These are phyloP conservation scores for Drosophila tanythrix DNA, from an alignment of 2,888 invertebrate genomes.

Conservation along the genomic window DNA sequence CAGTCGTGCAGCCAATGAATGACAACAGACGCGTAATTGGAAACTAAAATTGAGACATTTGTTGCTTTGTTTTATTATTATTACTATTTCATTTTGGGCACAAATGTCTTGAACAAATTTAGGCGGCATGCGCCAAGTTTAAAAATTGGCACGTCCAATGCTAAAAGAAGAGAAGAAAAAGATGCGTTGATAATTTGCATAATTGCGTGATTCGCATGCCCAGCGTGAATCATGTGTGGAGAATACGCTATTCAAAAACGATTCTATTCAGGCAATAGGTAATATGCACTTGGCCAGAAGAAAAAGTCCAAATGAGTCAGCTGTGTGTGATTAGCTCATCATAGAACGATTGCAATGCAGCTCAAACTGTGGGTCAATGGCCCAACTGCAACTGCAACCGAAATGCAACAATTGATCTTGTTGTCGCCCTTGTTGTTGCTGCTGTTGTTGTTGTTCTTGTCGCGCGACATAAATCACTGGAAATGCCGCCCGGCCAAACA, in stretches of 20 bases:
- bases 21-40: slow-evolving; percentile 53
- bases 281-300: slow-evolving; percentile 17
- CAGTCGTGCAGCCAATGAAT: slow-evolving; percentile 45
- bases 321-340: slow-evolving; percentile 51
- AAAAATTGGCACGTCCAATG: slow-evolving; percentile 59
- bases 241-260: slow-evolving; percentile 12
- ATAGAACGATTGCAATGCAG: slow-evolving; percentile 8
- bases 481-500: slow-evolving; percentile 29
- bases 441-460: slow-evolving; percentile 4
- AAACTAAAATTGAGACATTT: slow-evolving; percentile 54
- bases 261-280: slow-evolving; percentile 2
- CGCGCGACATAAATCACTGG: slow-evolving; percentile 46
- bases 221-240: slow-evolving; percentile 54
- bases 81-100: neutral
- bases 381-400: slow-evolving; percentile 46
- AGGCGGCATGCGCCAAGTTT: slow-evolving; percentile 44
- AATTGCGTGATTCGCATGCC: slow-evolving; percentile 76
- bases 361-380: slow-evolving; percentile 47
- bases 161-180: slow-evolving; percentile 30
- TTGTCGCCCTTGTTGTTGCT: slow-evolving; percentile 10
- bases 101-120: slow-evolving; percentile 21
- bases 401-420: slow-evolving; percentile 51
- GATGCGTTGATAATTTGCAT: slow-evolving; percentile 69
- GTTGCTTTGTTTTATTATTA: slow-evolving; percentile 15
- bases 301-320: slow-evolving; percentile 48